These are phyloP conservation scores for Esox lucius DNA, from an alignment of 2,797 vertebrate genomes.

Conservation along the genomic window DNA sequence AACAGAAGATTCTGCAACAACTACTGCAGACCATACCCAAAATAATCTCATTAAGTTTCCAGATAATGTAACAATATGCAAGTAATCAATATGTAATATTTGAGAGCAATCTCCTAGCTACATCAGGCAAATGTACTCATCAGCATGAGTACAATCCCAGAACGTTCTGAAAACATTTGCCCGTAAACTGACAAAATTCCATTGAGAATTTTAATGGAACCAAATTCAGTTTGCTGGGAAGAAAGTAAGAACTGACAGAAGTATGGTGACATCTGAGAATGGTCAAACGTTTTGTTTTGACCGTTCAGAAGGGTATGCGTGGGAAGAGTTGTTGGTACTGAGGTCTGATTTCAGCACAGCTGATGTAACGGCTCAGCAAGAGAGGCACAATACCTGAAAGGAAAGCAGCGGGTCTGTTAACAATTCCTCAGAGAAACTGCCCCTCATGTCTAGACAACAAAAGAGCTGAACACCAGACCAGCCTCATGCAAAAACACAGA, in stretches of 20 bases:
- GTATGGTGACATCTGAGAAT: not conserved
- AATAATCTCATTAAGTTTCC: no score
- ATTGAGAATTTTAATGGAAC: no score
- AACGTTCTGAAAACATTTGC: no score
- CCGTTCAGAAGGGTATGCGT: slow-evolving; percentile 4
- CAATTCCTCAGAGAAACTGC: slow-evolving; percentile 19
- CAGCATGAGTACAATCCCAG: no score
- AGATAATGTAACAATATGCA: no score
- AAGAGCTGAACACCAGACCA: slow-evolving; percentile 33
- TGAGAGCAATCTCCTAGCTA: no score
- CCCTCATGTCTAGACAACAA: slow-evolving; percentile 43
- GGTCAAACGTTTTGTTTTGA: not conserved
- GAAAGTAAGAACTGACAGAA: not conserved
- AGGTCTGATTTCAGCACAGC: slow-evolving; percentile 30
- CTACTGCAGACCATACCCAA: no score
- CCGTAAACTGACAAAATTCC: no score
- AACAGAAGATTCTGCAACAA: no score
- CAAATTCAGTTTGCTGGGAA: no score
- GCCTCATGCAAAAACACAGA: slow-evolving; percentile 41
- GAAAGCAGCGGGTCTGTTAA: slow-evolving; percentile 33
- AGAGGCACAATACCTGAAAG: slow-evolving; percentile 58
- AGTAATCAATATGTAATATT: no score
- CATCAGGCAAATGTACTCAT: no score
- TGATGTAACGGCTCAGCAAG: slow-evolving; percentile 61
- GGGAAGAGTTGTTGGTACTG: slow-evolving; percentile 16